Evolutionary conservation across 2,113 vertebrate genomes (phyloP).

Genomic region (Saccopteryx leptura): DNA sequence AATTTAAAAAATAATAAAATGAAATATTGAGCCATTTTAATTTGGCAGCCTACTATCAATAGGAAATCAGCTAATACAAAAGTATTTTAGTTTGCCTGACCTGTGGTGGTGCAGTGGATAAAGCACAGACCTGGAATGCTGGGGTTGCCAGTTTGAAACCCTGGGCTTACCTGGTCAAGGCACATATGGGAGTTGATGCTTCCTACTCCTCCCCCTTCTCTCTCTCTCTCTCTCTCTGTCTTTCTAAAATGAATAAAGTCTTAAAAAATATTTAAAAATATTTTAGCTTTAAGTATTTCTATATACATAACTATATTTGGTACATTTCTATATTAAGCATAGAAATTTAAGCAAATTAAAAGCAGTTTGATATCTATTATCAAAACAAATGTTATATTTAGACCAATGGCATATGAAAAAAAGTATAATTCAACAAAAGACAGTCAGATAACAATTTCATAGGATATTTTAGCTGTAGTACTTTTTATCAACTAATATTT

Average conservation of each 20-base stretch:
- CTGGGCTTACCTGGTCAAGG: too few species aligned
- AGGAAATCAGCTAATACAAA: background rate
- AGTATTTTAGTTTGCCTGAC: background rate
- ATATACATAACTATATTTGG: background rate
- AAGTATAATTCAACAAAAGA: background rate
- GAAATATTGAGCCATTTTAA: constrained; percentile 19
- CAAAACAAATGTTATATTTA: constrained; percentile 42
- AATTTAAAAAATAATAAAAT: too few species aligned
- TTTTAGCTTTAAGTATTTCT: background rate
- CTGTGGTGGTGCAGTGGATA: too few species aligned
- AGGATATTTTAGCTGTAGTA: background rate
- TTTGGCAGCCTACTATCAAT: background rate
- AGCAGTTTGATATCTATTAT: background rate
- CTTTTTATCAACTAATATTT: background rate
- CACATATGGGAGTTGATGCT: too few species aligned
- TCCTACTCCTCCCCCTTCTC: too few species aligned
- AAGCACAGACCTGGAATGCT: too few species aligned
- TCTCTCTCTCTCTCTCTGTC: too few species aligned
- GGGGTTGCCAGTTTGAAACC: too few species aligned
- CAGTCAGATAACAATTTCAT: background rate
- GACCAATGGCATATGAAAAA: background rate
- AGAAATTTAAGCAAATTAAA: constrained; percentile 18
- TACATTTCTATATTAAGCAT: background rate
- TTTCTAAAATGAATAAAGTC: too few species aligned
- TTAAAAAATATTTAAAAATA: background rate